These are phyloP conservation scores for Trachelipus rathkii DNA, from an alignment of 1,140 invertebrate species.

Conservation along the genomic window DNA sequence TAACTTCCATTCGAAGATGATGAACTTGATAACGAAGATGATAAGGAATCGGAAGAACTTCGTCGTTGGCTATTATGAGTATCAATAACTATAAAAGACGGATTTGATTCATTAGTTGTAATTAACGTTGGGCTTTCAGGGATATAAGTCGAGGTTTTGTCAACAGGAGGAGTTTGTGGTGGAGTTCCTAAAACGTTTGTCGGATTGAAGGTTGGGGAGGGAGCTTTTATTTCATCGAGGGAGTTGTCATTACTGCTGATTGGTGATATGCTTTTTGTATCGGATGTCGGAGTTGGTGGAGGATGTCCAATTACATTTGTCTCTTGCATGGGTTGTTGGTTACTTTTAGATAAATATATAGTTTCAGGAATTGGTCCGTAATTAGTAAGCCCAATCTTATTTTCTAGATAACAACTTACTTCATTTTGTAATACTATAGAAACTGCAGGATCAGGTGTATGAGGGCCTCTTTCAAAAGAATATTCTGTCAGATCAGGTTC, in stretches of 20 bases:
- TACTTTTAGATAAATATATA: background rate
- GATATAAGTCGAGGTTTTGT: background rate
- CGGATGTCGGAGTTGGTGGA: background rate
- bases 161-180: background rate
- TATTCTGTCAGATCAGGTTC: background rate
- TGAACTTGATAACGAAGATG: background rate
- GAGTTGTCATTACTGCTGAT: background rate
- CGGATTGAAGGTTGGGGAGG: background rate
- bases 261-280: background rate
- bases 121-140: background rate
- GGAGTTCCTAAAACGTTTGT: background rate
- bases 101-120: background rate
- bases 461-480: background rate
- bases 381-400: background rate
- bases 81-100: background rate
- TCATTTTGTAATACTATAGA: background rate
- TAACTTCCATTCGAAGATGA: slow-evolving; percentile 1
- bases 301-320: background rate
- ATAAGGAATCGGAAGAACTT: background rate
- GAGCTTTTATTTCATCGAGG: background rate
- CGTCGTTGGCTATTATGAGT: background rate
- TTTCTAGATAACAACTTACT: background rate
- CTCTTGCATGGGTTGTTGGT: background rate
- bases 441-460: background rate
- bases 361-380: background rate